Evolutionary conservation across 2,113 vertebrate species (phyloP).

Genomic region (Saguinus midas): DNA sequence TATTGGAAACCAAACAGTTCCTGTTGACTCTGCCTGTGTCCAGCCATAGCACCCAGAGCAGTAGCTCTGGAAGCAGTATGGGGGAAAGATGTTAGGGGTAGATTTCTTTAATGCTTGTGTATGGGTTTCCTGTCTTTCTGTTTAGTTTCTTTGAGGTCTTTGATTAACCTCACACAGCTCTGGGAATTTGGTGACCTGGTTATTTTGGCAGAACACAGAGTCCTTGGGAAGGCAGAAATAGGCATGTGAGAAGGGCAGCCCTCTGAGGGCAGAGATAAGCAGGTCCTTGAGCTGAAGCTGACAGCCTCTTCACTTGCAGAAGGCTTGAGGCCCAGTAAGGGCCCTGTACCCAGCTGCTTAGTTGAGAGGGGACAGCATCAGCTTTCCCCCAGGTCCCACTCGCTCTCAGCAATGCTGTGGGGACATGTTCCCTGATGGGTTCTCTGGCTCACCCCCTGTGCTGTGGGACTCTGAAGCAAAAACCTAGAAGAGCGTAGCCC

Average conservation of each 20-base stretch:
- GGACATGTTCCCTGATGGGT: neutral
- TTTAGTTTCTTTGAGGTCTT: neutral
- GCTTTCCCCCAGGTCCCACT: accelerated
- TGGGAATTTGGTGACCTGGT: neutral
- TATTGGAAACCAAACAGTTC: neutral
- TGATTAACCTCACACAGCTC: neutral
- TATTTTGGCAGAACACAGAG: neutral
- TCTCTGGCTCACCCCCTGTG: neutral
- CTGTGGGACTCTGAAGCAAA: neutral
- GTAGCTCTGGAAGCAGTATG: neutral
- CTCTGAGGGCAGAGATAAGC: neutral
- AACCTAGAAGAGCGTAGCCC: neutral
- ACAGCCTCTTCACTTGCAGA: neutral
- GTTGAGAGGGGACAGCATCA: neutral
- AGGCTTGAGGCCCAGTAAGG: neutral
- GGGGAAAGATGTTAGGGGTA: neutral
- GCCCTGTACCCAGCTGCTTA: neutral
- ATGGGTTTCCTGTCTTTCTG: neutral
- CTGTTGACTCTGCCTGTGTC: neutral
- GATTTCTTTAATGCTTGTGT: neutral
- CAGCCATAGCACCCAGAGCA: neutral
- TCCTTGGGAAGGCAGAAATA: neutral
- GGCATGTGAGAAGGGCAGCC: neutral
- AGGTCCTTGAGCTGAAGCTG: neutral
- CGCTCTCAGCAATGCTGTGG: neutral